These are phyloP conservation scores for Andrena trimmerana DNA, from an alignment of 2,888 invertebrate species.

Conservation along the genomic window DNA sequence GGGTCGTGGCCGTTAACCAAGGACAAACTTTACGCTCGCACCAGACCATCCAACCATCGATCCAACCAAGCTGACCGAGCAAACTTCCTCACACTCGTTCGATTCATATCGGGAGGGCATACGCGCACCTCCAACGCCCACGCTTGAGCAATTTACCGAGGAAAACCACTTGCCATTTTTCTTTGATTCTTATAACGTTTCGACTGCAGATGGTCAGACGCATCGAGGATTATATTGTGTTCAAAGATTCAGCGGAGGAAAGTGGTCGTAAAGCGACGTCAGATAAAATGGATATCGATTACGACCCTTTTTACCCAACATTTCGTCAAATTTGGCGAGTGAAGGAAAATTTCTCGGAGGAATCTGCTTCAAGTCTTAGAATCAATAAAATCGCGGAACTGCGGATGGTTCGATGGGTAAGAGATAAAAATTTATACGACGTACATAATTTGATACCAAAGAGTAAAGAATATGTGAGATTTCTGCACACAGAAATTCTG, in stretches of 20 bases:
- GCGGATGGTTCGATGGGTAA: not conserved
- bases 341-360: not conserved
- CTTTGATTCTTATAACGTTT: constrained; percentile 11
- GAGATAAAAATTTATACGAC: constrained; percentile 1
- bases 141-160: constrained; percentile 60
- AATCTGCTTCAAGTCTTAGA: not conserved
- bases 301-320: not conserved
- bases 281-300: not conserved
- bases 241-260: not conserved
- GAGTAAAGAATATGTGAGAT: not conserved
- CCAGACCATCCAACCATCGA: constrained; percentile 63
- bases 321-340: not conserved
- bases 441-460: constrained; percentile 9
- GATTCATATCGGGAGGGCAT: constrained; percentile 33
- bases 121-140: constrained; percentile 59
- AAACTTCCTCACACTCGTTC: constrained; percentile 66
- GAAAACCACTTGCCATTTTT: constrained; percentile 46
- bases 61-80: constrained; percentile 60
- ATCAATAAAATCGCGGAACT: not conserved
- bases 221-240: not conserved
- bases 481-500: not conserved
- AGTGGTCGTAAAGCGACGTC: not conserved
- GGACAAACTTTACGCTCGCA: constrained; percentile 69
- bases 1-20: constrained; percentile 68
- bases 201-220: constrained; percentile 12